Evolutionary conservation across 2,797 vertebrate species (phyloP), one percentile per base, ranked within the genome.

Genomic region (Cottoperca gobio): DNA sequence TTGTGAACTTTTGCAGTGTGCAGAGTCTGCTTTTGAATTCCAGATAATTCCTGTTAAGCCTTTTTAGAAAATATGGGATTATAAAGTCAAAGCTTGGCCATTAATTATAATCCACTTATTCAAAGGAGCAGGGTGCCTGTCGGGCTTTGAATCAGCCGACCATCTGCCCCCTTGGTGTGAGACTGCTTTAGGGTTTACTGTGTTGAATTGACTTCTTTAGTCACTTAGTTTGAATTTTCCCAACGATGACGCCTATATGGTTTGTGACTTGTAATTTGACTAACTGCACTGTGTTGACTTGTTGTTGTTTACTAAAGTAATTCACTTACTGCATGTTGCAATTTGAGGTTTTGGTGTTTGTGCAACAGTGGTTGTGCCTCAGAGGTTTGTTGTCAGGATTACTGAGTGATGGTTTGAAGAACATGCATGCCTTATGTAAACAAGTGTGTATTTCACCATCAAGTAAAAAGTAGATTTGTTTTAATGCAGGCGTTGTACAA

Each of bases 101-200:
- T 86, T 76, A 71, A 82, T 67, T 83, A 53, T 89, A 89, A 89
- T 90, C 83, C 86, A 87, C 69, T 91, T 86, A 88, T 82, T 81
- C 35, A 70, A 58, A 69, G 54, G 48, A 79, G 73, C 11, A 24
- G 60, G 66, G 62, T 68, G 79, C 53, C 48, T 45, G 28, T 73
- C 73, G 81, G 83, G 80, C 76, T 88, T 64, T 58, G 46, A 60
- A 39, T 78, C 83, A 78, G 64, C 70, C 65, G 69, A 78, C 82
- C 86, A 83, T 89, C 86, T 89, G 87, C 75, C 76, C 68, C 8
- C 1, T 4, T 62, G 49, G 78, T 86, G 82, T 70, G 70, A 77
- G 45, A 46, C 72, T 64, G 81, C 80, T n/a, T n/a, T n/a, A 83
- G 84, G 85, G 53, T 83, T 84, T 54, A 68, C 63, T 62, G 37